These are phyloP conservation scores for Apamea epomidion DNA, from an alignment of 2,888 invertebrate genomes.

Conservation along the genomic window DNA sequence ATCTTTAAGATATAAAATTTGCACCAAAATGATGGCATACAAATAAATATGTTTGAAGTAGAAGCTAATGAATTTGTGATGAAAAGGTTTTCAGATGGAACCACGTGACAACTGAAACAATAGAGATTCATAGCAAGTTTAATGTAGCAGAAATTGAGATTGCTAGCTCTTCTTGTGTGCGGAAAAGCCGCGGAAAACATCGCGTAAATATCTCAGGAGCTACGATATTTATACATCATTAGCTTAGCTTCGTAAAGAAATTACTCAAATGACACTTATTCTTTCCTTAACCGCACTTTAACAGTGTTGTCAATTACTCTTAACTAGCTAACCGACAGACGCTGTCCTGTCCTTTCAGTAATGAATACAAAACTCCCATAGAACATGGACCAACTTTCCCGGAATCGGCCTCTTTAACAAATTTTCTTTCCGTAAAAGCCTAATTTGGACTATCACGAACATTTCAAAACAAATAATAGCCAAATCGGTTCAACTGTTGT, in stretches of 20 bases:
- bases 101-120: neutral
- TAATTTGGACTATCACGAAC: neutral
- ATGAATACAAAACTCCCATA: neutral
- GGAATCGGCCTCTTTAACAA: neutral
- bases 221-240: slow-evolving; percentile 5
- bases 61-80: neutral
- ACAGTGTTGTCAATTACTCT: neutral
- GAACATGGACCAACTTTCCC: neutral
- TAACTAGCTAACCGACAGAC: neutral
- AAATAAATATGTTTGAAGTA: neutral
- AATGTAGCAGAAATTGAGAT: neutral
- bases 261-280: slow-evolving; percentile 22
- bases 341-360: neutral
- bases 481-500: neutral
- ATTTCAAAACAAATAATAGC: neutral
- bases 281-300: neutral
- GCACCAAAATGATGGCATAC: neutral
- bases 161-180: neutral
- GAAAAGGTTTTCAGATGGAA: neutral
- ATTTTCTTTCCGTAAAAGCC: neutral
- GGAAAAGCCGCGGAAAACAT: slow-evolving; percentile 1
- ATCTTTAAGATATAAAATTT: neutral
- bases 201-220: neutral
- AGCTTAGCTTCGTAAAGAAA: slow-evolving; percentile 16
- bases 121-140: neutral